Base-by-base conservation (phyloP, 2,888 invertebrate species). In the Gnatocerus cornutus region DNA sequence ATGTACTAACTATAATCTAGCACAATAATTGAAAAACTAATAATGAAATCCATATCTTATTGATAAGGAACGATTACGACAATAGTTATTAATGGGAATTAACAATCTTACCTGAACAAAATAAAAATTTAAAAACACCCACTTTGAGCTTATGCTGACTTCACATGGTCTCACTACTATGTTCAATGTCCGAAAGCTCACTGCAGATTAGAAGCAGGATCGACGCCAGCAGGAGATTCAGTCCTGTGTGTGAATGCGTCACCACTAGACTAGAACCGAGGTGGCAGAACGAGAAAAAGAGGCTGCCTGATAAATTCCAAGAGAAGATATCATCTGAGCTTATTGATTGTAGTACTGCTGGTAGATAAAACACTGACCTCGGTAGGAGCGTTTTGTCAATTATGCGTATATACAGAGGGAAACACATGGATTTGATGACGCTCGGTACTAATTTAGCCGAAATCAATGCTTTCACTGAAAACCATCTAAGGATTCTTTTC, bases 151-250 rank as follows among this genome's bases (percentile, higher is more conserved):
- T n/a, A 6, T 37, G 21, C 21, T 21, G 2, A 1, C 21, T 33
- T 33, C 43, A 43, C 43, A 43, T 43, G 9, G 43, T 43, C 10
- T 10, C 43, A 5, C 27, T 50, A 10, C 27, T 8, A 12, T 29
- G 30, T 12, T 46, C 46, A 9, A 48, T 46, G 16, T 48, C 16
- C 45, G 33, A 59, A 48, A 59, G 59, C 46, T 59, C 43, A 29
- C 27, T 58, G 46, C 33, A 45, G 43, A 58, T 16, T 43, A 9
- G 27, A 13, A 30, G 50, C 21, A 21, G 30, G 27, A 29, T 50
- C 13, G 6, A 8, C 43, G 30, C 10, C 37, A 55, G 55, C 33
- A 55, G 55, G 46, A 59, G 46, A 59, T 46, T 46, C 9, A 46
- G 9, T 46, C 21, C 9, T 14, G 9, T 16, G 45, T 3, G 8